Evolutionary conservation across 2,797 vertebrate genomes (phyloP).

Genomic region (Adrianichthys oophorus): DNA sequence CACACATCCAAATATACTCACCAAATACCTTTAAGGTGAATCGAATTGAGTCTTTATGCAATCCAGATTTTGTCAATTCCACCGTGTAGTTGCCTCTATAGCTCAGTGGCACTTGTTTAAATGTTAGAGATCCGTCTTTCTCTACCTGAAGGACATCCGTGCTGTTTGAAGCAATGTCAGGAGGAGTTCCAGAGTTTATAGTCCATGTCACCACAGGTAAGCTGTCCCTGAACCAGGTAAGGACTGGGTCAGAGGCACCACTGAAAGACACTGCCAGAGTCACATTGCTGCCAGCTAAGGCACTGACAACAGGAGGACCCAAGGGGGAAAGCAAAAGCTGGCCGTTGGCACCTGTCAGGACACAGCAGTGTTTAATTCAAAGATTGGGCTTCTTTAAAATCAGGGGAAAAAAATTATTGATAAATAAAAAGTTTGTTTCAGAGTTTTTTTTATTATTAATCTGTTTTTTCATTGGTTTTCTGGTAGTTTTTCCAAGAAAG

Average conservation of each 20-base stretch:
- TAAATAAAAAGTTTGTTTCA: too few relatives aligned
- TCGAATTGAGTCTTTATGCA: not conserved
- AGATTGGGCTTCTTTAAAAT: too few relatives aligned
- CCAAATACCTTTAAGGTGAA: constrained; percentile 73
- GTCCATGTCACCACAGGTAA: constrained; percentile 62
- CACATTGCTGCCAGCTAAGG: constrained; percentile 52
- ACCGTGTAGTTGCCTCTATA: constrained; percentile 59
- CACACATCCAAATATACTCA: constrained; percentile 42
- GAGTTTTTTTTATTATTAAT: too few relatives aligned
- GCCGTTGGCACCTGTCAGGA: constrained; percentile 44
- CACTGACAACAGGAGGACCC: constrained; percentile 27
- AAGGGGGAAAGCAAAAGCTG: constrained; percentile 37
- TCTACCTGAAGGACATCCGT: constrained; percentile 43
- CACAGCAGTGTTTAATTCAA: too few relatives aligned
- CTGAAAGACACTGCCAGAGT: constrained; percentile 64
- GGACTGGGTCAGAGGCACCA: constrained; percentile 41
- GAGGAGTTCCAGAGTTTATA: constrained; percentile 2
- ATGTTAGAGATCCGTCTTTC: constrained; percentile 62
- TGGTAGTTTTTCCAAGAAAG: too few relatives aligned
- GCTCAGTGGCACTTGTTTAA: constrained; percentile 44
- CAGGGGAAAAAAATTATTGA: too few relatives aligned
- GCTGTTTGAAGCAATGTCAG: constrained; percentile 21
- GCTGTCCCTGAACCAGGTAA: constrained; percentile 59
- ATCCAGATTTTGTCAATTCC: constrained; percentile 59
- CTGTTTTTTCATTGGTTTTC: too few relatives aligned